Evolutionary conservation across 1,140 invertebrate species (phyloP).

Genomic region (Pristionchus pacificus): DNA sequence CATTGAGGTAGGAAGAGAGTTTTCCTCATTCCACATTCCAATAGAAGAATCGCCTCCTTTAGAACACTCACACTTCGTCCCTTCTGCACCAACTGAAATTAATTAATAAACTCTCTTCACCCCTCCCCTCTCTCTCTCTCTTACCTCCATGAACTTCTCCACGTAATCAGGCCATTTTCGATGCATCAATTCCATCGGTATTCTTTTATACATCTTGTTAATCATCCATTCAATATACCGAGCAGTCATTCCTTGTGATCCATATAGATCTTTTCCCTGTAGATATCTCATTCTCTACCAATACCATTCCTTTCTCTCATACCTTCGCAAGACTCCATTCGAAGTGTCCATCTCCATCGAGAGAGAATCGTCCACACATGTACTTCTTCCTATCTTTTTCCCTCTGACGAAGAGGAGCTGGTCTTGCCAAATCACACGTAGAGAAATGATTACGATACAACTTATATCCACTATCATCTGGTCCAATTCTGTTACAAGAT

Average conservation of each 20-base stretch:
- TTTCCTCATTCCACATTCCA: conserved; percentile 27
- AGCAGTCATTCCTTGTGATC: conserved; percentile 2
- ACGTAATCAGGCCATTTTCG: conserved; percentile 21
- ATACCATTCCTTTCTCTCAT: not conserved
- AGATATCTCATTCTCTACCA: not conserved
- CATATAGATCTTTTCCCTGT: conserved; percentile 31
- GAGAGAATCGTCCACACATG: conserved; percentile 21
- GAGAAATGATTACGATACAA: conserved; percentile 22
- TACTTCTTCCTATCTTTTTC: conserved; percentile 32
- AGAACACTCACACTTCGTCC: conserved; percentile 20
- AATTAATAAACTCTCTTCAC: conserved; percentile 14
- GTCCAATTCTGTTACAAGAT: conserved; percentile 7
- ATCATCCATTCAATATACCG: conserved; percentile 32
- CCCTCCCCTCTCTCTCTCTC: too few relatives aligned
- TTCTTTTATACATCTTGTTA: conserved; percentile 18
- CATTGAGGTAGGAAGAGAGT: conserved; percentile 10
- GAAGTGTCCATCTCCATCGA: conserved; percentile 9
- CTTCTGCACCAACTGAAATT: conserved; percentile 6
- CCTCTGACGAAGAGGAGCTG: conserved; percentile 9
- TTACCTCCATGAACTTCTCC: conserved; percentile 17
- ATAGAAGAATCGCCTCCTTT: conserved; percentile 14
- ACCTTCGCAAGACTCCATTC: conserved; percentile 13
- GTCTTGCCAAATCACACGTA: conserved; percentile 15
- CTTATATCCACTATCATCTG: conserved; percentile 11
- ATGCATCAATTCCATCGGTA: conserved; percentile 32